phyloP scores from a whole-genome alignment of 2,113 vertebrate genomes.

The Ancistrus triradiatus region DNA sequence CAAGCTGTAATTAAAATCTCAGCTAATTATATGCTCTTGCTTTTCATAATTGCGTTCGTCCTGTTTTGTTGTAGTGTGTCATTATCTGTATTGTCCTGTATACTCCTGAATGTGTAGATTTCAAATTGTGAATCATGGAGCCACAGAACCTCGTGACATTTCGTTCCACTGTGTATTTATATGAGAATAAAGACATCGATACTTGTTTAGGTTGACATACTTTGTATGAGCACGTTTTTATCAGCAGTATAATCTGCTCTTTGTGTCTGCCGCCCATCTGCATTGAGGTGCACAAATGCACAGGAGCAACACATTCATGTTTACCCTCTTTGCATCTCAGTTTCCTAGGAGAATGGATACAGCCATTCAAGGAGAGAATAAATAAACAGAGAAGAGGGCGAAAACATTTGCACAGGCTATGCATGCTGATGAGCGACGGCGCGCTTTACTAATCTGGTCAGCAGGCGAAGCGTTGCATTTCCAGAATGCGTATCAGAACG shows the following conservation, averaged over 20 bases:
- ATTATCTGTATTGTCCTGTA: too few species aligned
- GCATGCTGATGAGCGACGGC: conserved; percentile 44
- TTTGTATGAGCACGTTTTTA: too few species aligned
- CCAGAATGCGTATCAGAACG: conserved; percentile 32
- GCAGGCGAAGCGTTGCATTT: conserved; percentile 29
- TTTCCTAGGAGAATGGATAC: conserved; percentile 32
- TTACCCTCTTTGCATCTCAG: conserved; percentile 25
- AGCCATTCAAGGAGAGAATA: conserved; percentile 32
- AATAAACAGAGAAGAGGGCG: conserved; percentile 12
- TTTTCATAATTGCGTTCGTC: neutral
- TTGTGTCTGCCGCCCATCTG: neutral
- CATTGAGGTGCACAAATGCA: conserved; percentile 6
- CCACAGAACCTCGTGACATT: too few species aligned
- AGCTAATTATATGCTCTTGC: neutral
- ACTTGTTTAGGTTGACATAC: too few species aligned
- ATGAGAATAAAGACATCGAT: too few species aligned
- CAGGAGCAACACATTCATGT: conserved; percentile 20
- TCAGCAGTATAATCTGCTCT: too few species aligned
- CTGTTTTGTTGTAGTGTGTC: too few species aligned
- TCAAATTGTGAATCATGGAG: too few species aligned
- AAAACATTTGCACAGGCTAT: conserved; percentile 13
- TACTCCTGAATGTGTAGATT: too few species aligned
- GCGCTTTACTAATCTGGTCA: conserved; percentile 33
- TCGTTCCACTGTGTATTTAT: too few species aligned
- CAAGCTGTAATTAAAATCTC: too few species aligned